Evolutionary conservation across 1,140 invertebrate genomes (phyloP).

Genomic region (Euschistus heros): DNA sequence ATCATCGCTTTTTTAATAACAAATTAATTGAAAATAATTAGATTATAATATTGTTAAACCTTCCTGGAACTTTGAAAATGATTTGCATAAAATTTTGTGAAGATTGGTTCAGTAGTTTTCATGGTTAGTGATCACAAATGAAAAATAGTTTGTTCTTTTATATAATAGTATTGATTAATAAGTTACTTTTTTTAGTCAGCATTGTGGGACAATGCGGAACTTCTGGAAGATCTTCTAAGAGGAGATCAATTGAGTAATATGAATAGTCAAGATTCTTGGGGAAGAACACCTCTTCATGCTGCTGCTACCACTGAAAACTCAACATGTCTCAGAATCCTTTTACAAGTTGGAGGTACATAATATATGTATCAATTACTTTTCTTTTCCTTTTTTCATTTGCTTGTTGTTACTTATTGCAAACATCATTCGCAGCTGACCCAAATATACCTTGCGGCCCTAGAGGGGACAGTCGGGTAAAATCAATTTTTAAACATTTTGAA

Average conservation of each 20-base stretch:
- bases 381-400: not conserved
- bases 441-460: conserved; percentile 55
- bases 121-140: too few relatives aligned
- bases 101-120: too few relatives aligned
- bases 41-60: too few relatives aligned
- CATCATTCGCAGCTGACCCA: conserved; percentile 45
- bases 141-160: too few relatives aligned
- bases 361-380: not conserved
- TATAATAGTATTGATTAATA: not conserved
- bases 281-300: conserved; percentile 70
- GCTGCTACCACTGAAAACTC: conserved; percentile 78
- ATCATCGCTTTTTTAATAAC: too few relatives aligned
- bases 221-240: conserved; percentile 68
- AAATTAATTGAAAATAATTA: too few relatives aligned
- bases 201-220: conserved; percentile 81
- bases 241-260: conserved; percentile 58
- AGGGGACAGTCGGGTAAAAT: conserved; percentile 44
- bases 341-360: conserved; percentile 52
- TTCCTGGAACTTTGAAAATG: too few relatives aligned
- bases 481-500: not conserved
- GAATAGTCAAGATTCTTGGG: conserved; percentile 65
- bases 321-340: conserved; percentile 60
- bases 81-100: too few relatives aligned
- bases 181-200: conserved; percentile 51
- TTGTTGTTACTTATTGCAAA: not conserved